Base-by-base conservation (phyloP, 2,113 vertebrate genomes). In the Heloderma charlesbogerti region DNA sequence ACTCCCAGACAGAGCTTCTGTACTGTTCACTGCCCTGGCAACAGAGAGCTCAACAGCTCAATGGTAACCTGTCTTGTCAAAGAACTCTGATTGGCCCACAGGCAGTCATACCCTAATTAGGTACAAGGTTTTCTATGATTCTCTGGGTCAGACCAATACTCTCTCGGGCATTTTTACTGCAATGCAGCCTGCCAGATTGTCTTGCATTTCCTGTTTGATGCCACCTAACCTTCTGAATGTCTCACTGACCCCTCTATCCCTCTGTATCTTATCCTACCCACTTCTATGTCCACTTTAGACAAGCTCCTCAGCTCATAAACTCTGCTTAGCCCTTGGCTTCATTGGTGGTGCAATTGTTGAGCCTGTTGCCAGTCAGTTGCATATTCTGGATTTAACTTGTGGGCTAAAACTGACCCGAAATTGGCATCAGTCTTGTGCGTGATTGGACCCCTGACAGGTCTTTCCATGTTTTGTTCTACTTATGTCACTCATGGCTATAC, bases 381-480 rank as follows among this genome's bases (percentile, higher is more conserved):
- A 51, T 40, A 43, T 12, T 45, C 40, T 89, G 16, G 51, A 75
- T 72, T 72, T 74, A 89, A 72, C 67, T 57, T 81, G 66, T 37
- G 18, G 13, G 20, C 63, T 71, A 34, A 71, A 69, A 34, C 2
- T 15, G 8, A 81, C 10, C 54, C 10, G 31, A 67, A 60, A 63
- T 20, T 60, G 66, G 37, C 37, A 89, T 83, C 51, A 27, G 8
- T 63, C 69, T 74, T 74, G 40, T 22, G 12, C 80, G 54, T 72
- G 51, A 54, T 51, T 88, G 34, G 10, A 43, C 45, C 54, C 40
- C 57, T n/a, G 60, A 81, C 6, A 40, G 27, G 12, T 54, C 34
- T 16, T 81, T 54, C 85, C 72, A 90, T 88, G 31, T 89, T 78
- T 57, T 83, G 2, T 84, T 94, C 45, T 86, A 88, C 78, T n/a